phyloP scores from a whole-genome alignment of 2,113 vertebrate species.

The Sus scrofa region T2T-Sscrofa CM000812.6:195966001-195966500 shows the following conservation, averaged over 20 bases:
- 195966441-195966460: background rate
- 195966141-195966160: background rate
- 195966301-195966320: background rate
- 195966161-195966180: background rate
- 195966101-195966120: background rate
- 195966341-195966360: background rate
- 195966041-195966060: background rate
- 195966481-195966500: background rate
- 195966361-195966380: background rate
- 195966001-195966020: background rate
- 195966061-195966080: background rate
- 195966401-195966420: background rate
- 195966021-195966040: background rate
- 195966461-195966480: constrained; percentile 10
- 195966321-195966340: background rate
- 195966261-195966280: background rate
- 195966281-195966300: background rate
- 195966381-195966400: background rate
- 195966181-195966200: background rate
- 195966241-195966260: background rate
- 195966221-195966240: background rate
- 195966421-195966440: background rate
- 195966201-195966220: background rate
- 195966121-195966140: constrained; percentile 9
- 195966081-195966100: background rate